Evolutionary conservation across 2,888 invertebrate genomes (phyloP), one percentile per base, ranked within the genome.

Genomic region (Tipula unca): DNA sequence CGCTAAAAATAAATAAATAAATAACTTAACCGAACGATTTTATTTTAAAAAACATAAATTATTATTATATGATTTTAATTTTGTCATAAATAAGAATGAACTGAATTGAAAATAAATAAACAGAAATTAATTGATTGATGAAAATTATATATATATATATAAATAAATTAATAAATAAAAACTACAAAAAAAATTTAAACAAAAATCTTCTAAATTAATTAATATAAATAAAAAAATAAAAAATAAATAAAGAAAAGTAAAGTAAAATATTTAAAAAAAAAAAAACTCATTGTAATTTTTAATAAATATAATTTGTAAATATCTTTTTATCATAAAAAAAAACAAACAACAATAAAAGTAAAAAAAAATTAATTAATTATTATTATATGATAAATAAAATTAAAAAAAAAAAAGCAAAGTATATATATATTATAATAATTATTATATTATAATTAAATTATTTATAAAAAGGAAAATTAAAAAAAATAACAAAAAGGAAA

Each of bases 281-380:
- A 69, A 69, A 25, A 25, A 69, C 69, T 69, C 69, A 69, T 69
- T 69, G 69, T 69, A 69, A 69, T 69, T 69, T 69, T 69, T 69
- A 69, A 69, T 69, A 69, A 69, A 69, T 69, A 69, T 69, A 69
- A 69, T 69, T 69, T 69, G 69, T 69, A 69, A 69, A 69, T 69
- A 69, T 69, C 69, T 69, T 69, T 69, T 69, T 69, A 69, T 69
- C 25, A 69, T 48, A 69, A 69, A 25, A 69, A 69, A 69, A 69
- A 69, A 69, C 69, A 20, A 69, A 69, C 69, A 69, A 69, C 69
- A 69, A 69, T 69, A 69, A 69, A 69, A 69, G 8, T 69, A 69
- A 69, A 69, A 25, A 48, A 48, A 48, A 20, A 32, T 3, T 54
- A 69, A 69, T 69, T 69, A 69, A 69, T 69, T 69, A 69, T 69